A percentile compares a stretch with the other conserved stretches of the same genome.
Conservation (phyloP, 2,888 invertebrate genomes). For the Chelonus formosanus region DNA sequence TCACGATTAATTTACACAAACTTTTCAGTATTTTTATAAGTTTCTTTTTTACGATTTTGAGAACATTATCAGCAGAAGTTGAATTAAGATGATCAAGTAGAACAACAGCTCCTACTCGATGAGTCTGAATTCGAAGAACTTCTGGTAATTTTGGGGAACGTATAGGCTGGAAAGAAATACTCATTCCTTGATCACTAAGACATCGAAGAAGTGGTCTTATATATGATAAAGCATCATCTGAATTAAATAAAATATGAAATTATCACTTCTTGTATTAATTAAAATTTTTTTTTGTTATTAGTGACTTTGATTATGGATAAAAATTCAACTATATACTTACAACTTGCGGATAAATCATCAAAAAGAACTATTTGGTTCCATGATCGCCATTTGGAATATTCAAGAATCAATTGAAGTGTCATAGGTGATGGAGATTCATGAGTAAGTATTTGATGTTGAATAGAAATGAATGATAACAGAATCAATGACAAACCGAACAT, state of each 20-base stretch:
- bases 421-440: slow-evolving; percentile 51
- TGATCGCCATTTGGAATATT: slow-evolving; percentile 68
- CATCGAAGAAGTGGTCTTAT: slow-evolving; percentile 54
- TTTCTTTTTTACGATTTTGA: slow-evolving; percentile 50
- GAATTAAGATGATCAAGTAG: slow-evolving; percentile 57
- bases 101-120: slow-evolving; percentile 59
- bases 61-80: slow-evolving; percentile 55
- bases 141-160: slow-evolving; percentile 52
- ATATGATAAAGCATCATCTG: slow-evolving; percentile 50
- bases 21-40: neutral
- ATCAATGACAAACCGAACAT: too few species aligned
- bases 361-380: slow-evolving; percentile 69
- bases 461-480: neutral
- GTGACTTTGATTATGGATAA: too few species aligned
- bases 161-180: slow-evolving; percentile 54
- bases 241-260: neutral
- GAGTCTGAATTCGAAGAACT: slow-evolving; percentile 50
- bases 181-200: slow-evolving; percentile 52
- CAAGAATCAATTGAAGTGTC: slow-evolving; percentile 66
- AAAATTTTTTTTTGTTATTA: too few species aligned
- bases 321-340: slow-evolving; percentile 38
- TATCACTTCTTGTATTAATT: too few species aligned
- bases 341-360: slow-evolving; percentile 55
- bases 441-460: neutral
- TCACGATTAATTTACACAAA: neutral